Percentiles rank a stretch among this genome's conserved stretches.
These are phyloP conservation scores for Ptychadena robeensis DNA, from an alignment of 2,797 vertebrate genomes.

Conservation along the genomic window DNA sequence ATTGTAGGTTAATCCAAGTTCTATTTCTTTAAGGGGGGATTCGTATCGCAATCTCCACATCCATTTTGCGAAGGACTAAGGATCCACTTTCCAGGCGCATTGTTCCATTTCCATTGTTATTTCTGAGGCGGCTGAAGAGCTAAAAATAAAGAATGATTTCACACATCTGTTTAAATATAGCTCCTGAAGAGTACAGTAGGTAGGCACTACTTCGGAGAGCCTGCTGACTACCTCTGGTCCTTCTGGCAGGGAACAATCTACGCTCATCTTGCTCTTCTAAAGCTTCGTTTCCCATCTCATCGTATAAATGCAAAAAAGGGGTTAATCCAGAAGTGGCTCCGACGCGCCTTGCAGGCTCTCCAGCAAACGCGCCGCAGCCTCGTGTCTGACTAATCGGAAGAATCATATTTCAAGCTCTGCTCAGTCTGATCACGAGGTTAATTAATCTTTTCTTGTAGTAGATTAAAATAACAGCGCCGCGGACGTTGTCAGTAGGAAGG, in stretches of 20 bases:
- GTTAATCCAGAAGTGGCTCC: slow-evolving; percentile 49
- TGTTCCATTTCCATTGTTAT: slow-evolving; percentile 25
- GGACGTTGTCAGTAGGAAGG: slow-evolving; percentile 37
- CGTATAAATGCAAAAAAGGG: slow-evolving; percentile 9
- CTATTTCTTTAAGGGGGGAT: too few species aligned
- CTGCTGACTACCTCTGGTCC: slow-evolving; percentile 26
- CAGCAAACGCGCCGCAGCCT: slow-evolving; percentile 6
- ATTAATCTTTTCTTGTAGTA: slow-evolving; percentile 60
- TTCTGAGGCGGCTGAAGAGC: slow-evolving; percentile 2
- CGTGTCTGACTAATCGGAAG: slow-evolving; percentile 50
- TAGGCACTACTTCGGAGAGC: not conserved
- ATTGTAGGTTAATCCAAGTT: too few species aligned
- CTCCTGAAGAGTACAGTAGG: not conserved
- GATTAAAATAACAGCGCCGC: slow-evolving; percentile 55
- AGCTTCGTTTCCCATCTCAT: slow-evolving; percentile 13
- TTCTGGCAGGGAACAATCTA: slow-evolving; percentile 22
- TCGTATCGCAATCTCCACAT: too few species aligned
- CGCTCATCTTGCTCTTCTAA: not conserved
- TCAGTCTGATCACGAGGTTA: slow-evolving; percentile 46
- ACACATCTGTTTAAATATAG: slow-evolving; percentile 35
- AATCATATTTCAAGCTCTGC: slow-evolving; percentile 54
- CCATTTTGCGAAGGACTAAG: too few species aligned
- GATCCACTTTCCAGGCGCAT: slow-evolving; percentile 5
- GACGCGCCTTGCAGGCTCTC: slow-evolving; percentile 23
- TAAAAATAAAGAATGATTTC: slow-evolving; percentile 36